A percentile compares a stretch with the other conserved stretches of the same genome.
These are phyloP conservation scores for Gallinago stenura DNA, from an alignment of 2,797 vertebrate species.

Conservation along the genomic window DNA sequence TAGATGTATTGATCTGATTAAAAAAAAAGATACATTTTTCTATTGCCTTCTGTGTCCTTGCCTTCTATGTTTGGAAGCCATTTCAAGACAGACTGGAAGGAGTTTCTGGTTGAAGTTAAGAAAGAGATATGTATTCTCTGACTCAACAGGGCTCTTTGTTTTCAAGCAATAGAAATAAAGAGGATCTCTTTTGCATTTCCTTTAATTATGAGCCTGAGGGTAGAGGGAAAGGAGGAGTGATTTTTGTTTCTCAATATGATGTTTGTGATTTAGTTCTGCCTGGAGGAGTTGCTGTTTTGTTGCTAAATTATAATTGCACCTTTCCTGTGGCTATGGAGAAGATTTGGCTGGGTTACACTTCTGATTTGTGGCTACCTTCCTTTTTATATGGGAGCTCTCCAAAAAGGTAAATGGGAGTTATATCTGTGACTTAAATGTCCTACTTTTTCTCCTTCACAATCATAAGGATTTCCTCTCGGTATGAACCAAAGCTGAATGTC, in stretches of 20 bases:
- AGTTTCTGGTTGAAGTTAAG: neutral
- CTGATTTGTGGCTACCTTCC: conserved; percentile 19
- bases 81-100: neutral
- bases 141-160: conserved; percentile 37
- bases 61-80: neutral
- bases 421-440: neutral
- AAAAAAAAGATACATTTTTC: neutral
- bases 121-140: neutral
- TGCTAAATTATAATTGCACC: conserved; percentile 30
- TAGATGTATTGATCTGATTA: neutral
- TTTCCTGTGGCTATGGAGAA: conserved; percentile 34
- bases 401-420: neutral
- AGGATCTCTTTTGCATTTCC: conserved; percentile 23
- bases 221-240: conserved; percentile 3
- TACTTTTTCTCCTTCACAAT: neutral
- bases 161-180: conserved; percentile 37
- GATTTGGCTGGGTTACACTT: neutral
- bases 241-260: conserved; percentile 24
- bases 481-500: conserved; percentile 18
- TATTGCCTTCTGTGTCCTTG: neutral
- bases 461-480: neutral
- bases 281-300: conserved; percentile 53
- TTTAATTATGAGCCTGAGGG: conserved; percentile 51
- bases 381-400: conserved; percentile 12
- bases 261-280: conserved; percentile 44